Percentiles rank a stretch among this genome's conserved stretches.
phyloP scores from a whole-genome alignment of 92 coral and sea anemone genomes.

The Siderastrea siderea region DNA sequence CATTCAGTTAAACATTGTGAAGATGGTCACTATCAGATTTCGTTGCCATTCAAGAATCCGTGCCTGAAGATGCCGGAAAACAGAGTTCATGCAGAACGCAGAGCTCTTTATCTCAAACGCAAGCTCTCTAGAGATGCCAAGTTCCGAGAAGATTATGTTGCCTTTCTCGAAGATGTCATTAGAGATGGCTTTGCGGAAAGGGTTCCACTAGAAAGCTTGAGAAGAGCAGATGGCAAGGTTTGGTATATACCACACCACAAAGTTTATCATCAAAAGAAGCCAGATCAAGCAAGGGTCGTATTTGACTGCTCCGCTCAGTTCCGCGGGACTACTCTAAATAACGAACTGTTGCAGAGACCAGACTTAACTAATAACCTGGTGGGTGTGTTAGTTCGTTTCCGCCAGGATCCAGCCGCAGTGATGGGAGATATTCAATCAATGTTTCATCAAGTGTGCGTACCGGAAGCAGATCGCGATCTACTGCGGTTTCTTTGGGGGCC shows the following conservation, averaged over 20 bases:
- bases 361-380: constrained; percentile 66
- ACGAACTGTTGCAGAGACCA: constrained; percentile 58
- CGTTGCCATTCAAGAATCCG: constrained; percentile 52
- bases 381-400: constrained; percentile 57
- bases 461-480: constrained; percentile 53
- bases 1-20: constrained; percentile 31
- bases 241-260: constrained; percentile 73
- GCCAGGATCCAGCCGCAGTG: constrained; percentile 55
- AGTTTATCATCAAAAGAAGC: constrained; percentile 55
- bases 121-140: constrained; percentile 25
- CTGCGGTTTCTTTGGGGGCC: constrained; percentile 63
- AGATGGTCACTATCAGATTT: constrained; percentile 60
- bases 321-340: constrained; percentile 46
- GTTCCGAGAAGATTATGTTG: constrained; percentile 46
- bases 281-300: constrained; percentile 29
- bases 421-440: constrained; percentile 64
- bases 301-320: constrained; percentile 63
- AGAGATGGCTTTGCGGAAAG: constrained; percentile 54
- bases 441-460: constrained; percentile 62
- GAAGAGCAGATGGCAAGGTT: constrained; percentile 48
- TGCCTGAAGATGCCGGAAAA: constrained; percentile 28
- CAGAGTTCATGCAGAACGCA: constrained; percentile 63
- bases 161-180: constrained; percentile 46
- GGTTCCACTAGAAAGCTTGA: constrained; percentile 38
- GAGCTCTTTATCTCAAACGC: constrained; percentile 30